Percentiles rank a stretch among this genome's conserved stretches.
phyloP scores from a whole-genome alignment of 2,113 vertebrate species.

The Pseudorectes ferrugineus region DNA sequence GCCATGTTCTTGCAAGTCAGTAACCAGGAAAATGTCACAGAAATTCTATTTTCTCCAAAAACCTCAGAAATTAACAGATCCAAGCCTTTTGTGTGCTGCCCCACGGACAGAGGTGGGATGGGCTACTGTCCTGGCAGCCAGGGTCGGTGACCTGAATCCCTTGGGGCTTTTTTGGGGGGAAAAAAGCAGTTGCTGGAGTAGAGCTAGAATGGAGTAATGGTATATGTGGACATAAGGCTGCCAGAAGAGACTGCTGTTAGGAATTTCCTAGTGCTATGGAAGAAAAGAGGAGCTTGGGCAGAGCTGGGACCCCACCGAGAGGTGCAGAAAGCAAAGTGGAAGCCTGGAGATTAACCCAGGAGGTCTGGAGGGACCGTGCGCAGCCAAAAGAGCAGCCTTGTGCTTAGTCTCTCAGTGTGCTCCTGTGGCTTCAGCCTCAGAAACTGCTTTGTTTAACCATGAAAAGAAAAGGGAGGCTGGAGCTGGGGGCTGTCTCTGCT shows the following conservation, averaged over 20 bases:
- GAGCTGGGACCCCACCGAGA: not conserved
- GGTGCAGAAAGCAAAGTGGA: not conserved
- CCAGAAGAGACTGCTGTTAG: not conserved
- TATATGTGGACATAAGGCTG: not conserved
- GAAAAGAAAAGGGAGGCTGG: not conserved
- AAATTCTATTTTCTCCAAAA: not conserved
- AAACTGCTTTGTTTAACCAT: not conserved
- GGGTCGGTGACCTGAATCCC: not conserved
- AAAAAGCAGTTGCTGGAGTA: not conserved
- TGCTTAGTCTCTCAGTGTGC: accelerated
- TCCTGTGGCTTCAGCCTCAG: not conserved
- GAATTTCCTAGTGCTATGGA: not conserved
- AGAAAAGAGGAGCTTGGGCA: not conserved
- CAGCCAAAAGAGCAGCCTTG: not conserved
- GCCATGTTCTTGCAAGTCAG: not conserved
- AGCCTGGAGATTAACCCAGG: not conserved
- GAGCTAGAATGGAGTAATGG: not conserved
- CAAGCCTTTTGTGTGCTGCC: not conserved
- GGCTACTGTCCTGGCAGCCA: not conserved
- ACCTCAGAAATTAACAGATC: not conserved
- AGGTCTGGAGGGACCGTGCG: not conserved
- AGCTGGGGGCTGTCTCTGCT: not conserved
- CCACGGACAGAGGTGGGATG: not conserved
- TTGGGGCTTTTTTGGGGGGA: accelerated
- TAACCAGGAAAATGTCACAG: not conserved